Evolutionary conservation across 2,113 vertebrate species (phyloP), one percentile per base, ranked within the genome.

Genomic region (Oncorhynchus masou): DNA sequence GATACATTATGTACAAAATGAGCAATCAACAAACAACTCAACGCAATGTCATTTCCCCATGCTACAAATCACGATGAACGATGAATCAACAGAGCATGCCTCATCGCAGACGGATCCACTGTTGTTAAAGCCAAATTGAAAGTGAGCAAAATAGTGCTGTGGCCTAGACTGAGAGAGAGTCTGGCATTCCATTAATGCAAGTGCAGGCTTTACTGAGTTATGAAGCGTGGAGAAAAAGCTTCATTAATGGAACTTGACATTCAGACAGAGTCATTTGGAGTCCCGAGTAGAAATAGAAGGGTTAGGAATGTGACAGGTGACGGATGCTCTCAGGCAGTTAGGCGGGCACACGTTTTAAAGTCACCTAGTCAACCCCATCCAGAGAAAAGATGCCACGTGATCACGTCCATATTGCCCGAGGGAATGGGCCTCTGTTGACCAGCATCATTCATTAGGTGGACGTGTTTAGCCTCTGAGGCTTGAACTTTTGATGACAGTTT

Each of bases 251-350:
- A 62, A n/a, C 8, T 8, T 74, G n/a, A 66, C 24, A 74, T 34
- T 74, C 22, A 48, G 31, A 48, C 73, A 74, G 72, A 19, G 19
- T 65, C n/a, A 65, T 74, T 74, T 66, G 9, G 20, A 60, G 24
- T 16, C 24, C 39, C n/a, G 16, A 20, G 69, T 70, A n/a, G 45
- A 70, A 49, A 57, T 59, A 3, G 51, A 54, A 73, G n/a, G 22
- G 24, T 13, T 12, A 66, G 73, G 73, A 66, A 74, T 74, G 60
- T 65, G 60, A 65, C 34, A 51, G 31, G 22, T 74, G 60, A 74
- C 48, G 66, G 68, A 15, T 68, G 22, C 66, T 45, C 74, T 54
- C 51, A 54, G 51, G 51, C 15, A 54, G 51, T 3, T 54, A 54
- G 15, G 16, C 16, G 1, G 16, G 15, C 51, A 54, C 49, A 45